phyloP scores from a whole-genome alignment of 1,140 invertebrate genomes.

The Chelonus insularis region DNA sequence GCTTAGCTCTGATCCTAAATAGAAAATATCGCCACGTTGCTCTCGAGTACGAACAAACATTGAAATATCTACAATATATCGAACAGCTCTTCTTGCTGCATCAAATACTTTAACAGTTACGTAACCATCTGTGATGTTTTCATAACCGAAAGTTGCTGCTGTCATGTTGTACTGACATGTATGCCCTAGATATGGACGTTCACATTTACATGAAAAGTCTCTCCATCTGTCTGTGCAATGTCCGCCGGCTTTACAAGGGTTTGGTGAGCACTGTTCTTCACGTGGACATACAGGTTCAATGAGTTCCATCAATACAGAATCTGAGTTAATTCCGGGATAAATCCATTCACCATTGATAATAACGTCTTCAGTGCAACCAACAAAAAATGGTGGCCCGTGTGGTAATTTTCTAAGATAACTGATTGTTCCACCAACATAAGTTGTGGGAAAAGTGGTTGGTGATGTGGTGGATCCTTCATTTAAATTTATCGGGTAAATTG shows the following conservation, averaged over 20 bases:
- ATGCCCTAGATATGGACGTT: conserved; percentile 81
- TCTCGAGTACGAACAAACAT: conserved; percentile 90
- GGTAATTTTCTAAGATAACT: conserved; percentile 68
- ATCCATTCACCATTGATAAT: conserved; percentile 80
- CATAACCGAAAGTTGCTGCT: conserved; percentile 88
- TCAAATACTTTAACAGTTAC: conserved; percentile 73
- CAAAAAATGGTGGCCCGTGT: conserved; percentile 74
- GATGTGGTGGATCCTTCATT: conserved; percentile 72
- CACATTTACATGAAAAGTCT: conserved; percentile 82
- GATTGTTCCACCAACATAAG: conserved; percentile 77
- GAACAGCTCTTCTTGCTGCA: conserved; percentile 69
- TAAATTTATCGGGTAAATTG: conserved; percentile 80
- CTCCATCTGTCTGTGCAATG: conserved; percentile 88
- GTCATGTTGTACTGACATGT: conserved; percentile 88
- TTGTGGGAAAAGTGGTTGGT: conserved; percentile 79
- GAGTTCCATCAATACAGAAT: conserved; percentile 57
- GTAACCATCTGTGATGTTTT: conserved; percentile 73
- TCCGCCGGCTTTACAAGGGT: conserved; percentile 85
- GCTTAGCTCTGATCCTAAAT: conserved; percentile 74
- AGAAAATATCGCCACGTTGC: conserved; percentile 82
- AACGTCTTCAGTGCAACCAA: conserved; percentile 91
- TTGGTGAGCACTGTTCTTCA: conserved; percentile 78
- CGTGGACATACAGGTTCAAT: conserved; percentile 75
- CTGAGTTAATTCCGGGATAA: conserved; percentile 40
- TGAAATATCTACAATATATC: conserved; percentile 82